These are phyloP conservation scores for Clanis bilineata DNA, from an alignment of 2,888 invertebrate genomes.

Conservation along the genomic window DNA sequence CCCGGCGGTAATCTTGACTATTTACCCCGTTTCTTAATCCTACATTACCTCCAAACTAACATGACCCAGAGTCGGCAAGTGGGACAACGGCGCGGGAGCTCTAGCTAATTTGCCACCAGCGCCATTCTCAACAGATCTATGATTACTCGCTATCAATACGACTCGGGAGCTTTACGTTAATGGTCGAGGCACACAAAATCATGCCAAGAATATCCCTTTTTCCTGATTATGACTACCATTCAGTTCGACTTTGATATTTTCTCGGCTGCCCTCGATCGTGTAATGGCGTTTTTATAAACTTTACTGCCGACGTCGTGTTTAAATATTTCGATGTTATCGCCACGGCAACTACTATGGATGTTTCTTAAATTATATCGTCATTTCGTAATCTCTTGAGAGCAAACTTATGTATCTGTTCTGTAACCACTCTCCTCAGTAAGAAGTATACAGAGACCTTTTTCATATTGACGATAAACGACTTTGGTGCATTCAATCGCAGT, in stretches of 20 bases:
- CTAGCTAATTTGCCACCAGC: constrained; percentile 31
- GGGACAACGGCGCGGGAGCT: constrained; percentile 26
- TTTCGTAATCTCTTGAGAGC: constrained; percentile 28
- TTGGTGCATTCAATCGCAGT: too few species aligned
- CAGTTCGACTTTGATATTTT: constrained; percentile 44
- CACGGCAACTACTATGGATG: constrained; percentile 32
- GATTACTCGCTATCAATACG: constrained; percentile 20
- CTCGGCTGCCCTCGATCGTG: constrained; percentile 42
- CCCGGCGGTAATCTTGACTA: constrained; percentile 66
- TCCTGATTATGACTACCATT: constrained; percentile 42
- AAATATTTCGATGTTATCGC: constrained; percentile 35
- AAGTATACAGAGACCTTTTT: neutral
- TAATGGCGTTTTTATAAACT: constrained; percentile 34
- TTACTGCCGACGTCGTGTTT: constrained; percentile 30
- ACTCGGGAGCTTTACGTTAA: constrained; percentile 24
- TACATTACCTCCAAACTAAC: constrained; percentile 44
- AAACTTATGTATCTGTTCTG: neutral
- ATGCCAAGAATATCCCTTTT: constrained; percentile 52
- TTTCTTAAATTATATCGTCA: constrained; percentile 27
- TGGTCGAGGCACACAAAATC: constrained; percentile 36
- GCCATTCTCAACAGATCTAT: constrained; percentile 32
- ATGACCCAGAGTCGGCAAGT: constrained; percentile 28
- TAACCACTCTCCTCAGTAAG: neutral
- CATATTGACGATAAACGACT: neutral
- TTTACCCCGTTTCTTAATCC: constrained; percentile 76